phyloP scores from a whole-genome alignment of 2,888 invertebrate genomes.

The Alloplasta piceator region DNA sequence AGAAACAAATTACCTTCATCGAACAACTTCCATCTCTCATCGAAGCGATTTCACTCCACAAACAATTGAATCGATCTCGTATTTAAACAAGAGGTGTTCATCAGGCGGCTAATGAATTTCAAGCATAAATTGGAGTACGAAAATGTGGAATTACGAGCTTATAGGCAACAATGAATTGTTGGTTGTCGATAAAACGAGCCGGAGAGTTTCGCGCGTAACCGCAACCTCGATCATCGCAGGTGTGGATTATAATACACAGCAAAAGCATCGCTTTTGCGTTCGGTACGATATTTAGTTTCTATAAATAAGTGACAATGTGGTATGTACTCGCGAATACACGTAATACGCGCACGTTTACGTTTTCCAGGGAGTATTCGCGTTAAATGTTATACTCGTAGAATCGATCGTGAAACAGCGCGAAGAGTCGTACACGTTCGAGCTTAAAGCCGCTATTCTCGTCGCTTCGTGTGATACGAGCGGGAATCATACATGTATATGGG shows the following conservation, averaged over 20 bases:
- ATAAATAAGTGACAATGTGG: slow-evolving; percentile 59
- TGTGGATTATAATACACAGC: slow-evolving; percentile 31
- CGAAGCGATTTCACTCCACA: no score
- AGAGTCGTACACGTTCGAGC: slow-evolving; percentile 1
- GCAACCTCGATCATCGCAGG: slow-evolving; percentile 55
- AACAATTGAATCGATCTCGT: no score
- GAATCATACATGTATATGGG: slow-evolving; percentile 3
- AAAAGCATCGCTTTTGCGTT: slow-evolving; percentile 40
- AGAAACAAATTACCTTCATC: no score
- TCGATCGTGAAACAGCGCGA: slow-evolving; percentile 40
- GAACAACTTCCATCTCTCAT: no score
- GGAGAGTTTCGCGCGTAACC: not conserved
- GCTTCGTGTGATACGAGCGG: not conserved
- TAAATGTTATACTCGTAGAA: slow-evolving; percentile 19
- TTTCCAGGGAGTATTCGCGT: slow-evolving; percentile 14
- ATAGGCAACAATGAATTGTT: not conserved
- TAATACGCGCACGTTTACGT: slow-evolving; percentile 20
- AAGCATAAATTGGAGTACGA: no score
- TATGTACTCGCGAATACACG: not conserved
- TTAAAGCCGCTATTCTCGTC: slow-evolving; percentile 18
- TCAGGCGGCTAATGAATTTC: no score
- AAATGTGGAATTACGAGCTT: no score
- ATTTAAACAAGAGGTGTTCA: no score
- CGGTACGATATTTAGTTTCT: slow-evolving; percentile 65
- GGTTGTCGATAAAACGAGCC: not conserved